A percentile compares a stretch with the other conserved stretches of the same genome.
These are phyloP conservation scores for Anoura caudifer DNA, from an alignment of 2,113 vertebrate species.

Conservation along the genomic window DNA sequence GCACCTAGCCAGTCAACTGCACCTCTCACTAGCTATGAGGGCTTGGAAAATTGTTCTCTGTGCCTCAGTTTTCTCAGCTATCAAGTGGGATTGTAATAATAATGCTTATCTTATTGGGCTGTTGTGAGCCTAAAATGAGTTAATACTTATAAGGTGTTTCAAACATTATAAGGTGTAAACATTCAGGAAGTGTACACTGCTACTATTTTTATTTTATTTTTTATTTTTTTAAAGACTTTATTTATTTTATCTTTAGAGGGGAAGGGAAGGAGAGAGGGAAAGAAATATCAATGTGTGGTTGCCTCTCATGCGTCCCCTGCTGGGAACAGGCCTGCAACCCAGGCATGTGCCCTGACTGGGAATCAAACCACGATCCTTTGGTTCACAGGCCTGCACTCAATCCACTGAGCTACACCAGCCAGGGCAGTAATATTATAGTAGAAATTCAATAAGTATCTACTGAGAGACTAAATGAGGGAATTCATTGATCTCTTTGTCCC, in stretches of 20 bases:
- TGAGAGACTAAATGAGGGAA: background rate
- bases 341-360: too few species aligned
- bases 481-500: slow-evolving; percentile 18
- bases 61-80: background rate
- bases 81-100: background rate
- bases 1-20: background rate
- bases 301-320: too few species aligned
- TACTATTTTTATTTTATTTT: background rate
- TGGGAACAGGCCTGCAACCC: too few species aligned
- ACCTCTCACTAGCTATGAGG: background rate
- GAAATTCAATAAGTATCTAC: slow-evolving; percentile 23
- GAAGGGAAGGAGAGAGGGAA: too few species aligned
- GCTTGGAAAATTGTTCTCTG: background rate
- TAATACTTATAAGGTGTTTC: background rate
- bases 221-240: too few species aligned
- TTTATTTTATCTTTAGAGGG: too few species aligned
- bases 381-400: too few species aligned
- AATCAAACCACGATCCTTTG: too few species aligned
- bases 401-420: too few species aligned
- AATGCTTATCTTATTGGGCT: background rate
- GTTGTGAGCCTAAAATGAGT: background rate
- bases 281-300: too few species aligned
- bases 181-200: background rate
- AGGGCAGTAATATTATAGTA: background rate
- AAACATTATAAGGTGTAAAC: background rate